Conservation (phyloP, 2,113 vertebrate genomes). For the Spermophilus dauricus region DNA sequence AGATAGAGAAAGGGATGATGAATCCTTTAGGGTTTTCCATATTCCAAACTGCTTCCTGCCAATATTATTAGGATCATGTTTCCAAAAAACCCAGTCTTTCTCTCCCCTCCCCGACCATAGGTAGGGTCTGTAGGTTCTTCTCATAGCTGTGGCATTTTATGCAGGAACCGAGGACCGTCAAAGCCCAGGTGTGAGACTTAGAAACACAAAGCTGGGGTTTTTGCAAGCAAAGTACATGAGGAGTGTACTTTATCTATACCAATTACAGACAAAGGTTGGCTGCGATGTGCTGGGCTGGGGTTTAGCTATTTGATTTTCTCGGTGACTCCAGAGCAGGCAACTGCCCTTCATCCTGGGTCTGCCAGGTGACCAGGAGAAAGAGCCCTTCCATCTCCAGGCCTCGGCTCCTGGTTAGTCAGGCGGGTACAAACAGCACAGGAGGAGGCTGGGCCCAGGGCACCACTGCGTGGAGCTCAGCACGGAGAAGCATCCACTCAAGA, state of each 20-base stretch:
- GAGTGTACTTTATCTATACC: neutral
- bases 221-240: neutral
- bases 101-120: neutral
- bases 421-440: too few species aligned
- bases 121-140: neutral
- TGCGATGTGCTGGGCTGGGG: neutral
- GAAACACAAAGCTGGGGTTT: neutral
- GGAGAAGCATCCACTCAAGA: too few species aligned
- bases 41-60: neutral
- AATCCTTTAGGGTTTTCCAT: fast-evolving
- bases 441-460: fast-evolving
- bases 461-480: neutral
- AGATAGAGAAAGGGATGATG: neutral
- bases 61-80: neutral
- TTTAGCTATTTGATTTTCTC: neutral
- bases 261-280: neutral
- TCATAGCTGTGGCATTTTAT: neutral
- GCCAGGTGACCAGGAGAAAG: neutral
- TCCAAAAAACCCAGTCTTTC: neutral
- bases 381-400: neutral
- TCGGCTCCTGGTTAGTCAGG: neutral
- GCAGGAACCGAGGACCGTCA: neutral
- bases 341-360: neutral
- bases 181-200: fast-evolving
- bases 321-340: neutral